Base-by-base conservation (phyloP, 2,797 vertebrate species). In the Siniperca obscura region DNA sequence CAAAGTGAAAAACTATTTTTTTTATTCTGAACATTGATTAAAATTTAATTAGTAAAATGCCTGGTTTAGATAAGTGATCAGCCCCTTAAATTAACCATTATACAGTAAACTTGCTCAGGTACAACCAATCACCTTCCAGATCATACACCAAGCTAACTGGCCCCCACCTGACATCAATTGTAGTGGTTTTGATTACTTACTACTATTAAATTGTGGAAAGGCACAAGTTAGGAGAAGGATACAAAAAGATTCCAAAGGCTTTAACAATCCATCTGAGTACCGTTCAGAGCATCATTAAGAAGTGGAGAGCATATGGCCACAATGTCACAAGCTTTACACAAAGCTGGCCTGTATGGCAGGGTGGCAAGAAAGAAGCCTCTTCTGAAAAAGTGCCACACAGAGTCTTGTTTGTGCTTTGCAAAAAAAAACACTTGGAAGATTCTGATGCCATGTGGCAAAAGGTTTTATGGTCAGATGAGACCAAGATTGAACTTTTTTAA, bases 201-300 rank as follows among this genome's bases (percentile, higher is more conserved):
- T 42, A 12, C 40, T 42, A 11, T 11, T 42, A 46, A 36, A 30
- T 64, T 42, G n/a, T 42, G 14, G 25, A 55, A 8, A 55, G 30
- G 48, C 48, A 53, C 46, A 42, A 65, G 34, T 27, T 42, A 19
- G 34, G 1, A 36, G 30, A 60, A 9, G 70, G 70, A 72, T 16
- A 53, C 21, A 36, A 30, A 72, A 17, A 57, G 69, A 17, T 57
- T 56, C 55, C 5, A 74, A 74, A 74, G 46, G 30, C 44, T 48
- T 48, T 30, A 60, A 22, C 40, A 14, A 48, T 72, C 19, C 70
- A 42, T 27, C 27, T 27, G 69, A 30, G 70, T 8, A 13, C 25
- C 2, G 1, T 14, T 52, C 17, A 30, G 19, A 60, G 57, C 21
- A 9, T n/a, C 7, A 12, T 36, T 48, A 61, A 42, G 25, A 59